Conservation (phyloP, 2,888 invertebrate genomes). For the Drosophila anomalata region DNA sequence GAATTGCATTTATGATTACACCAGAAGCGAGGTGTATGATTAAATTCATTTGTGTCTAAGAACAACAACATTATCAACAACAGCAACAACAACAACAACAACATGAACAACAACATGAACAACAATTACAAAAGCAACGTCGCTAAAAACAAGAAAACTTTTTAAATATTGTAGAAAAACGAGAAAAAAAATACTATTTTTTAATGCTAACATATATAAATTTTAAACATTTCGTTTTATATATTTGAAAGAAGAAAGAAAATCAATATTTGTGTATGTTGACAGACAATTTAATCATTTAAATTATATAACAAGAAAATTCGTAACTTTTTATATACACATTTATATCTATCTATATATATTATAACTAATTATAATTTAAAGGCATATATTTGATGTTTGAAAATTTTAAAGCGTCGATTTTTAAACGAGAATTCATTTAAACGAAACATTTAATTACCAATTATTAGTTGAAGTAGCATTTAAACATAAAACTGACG, state of each 20-base stretch:
- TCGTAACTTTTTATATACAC: conserved; percentile 49
- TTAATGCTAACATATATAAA: conserved; percentile 39
- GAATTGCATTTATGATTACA: conserved; percentile 12
- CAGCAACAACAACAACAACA: conserved; percentile 35
- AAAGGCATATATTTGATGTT: conserved; percentile 68
- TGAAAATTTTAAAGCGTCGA: conserved; percentile 63
- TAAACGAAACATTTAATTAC: conserved; percentile 57
- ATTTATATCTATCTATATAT: conserved; percentile 42
- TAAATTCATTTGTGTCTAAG: conserved; percentile 8
- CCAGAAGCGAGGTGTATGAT: neutral
- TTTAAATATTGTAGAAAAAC: conserved; percentile 54
- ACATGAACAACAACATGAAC: conserved; percentile 20
- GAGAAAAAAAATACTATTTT: conserved; percentile 26
- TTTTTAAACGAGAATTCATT: conserved; percentile 60
- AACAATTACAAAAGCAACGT: conserved; percentile 59
- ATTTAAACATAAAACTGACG: conserved; percentile 81
- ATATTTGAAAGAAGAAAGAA: conserved; percentile 24
- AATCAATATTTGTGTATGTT: conserved; percentile 27
- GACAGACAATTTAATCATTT: conserved; percentile 53
- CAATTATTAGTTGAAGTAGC: conserved; percentile 70
- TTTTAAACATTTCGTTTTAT: conserved; percentile 38
- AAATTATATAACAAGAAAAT: conserved; percentile 52
- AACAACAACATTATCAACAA: conserved; percentile 1
- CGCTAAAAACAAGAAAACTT: conserved; percentile 78
- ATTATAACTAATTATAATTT: conserved; percentile 51